These are phyloP conservation scores for Adineta ricciae DNA, from an alignment of 2,888 invertebrate genomes.

Conservation along the genomic window DNA sequence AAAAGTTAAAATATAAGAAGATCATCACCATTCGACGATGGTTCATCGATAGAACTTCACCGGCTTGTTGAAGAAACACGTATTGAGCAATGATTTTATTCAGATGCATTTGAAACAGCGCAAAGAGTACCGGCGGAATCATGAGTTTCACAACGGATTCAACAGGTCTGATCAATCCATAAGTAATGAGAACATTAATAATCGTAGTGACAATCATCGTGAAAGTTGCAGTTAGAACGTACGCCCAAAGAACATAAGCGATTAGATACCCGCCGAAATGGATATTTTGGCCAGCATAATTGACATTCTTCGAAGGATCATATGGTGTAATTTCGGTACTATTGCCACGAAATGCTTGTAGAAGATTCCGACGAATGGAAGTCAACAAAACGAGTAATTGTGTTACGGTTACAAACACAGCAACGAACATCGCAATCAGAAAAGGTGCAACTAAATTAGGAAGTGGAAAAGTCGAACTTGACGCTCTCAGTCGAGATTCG, in stretches of 20 bases:
- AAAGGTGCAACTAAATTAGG: background rate
- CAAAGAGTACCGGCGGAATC: background rate
- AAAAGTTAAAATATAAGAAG: background rate
- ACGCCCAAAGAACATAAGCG: background rate
- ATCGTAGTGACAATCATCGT: background rate
- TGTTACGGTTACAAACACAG: background rate
- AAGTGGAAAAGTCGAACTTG: background rate
- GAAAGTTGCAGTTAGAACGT: background rate
- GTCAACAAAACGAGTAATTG: background rate
- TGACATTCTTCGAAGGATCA: background rate
- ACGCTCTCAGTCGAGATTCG: no score
- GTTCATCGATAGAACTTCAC: background rate
- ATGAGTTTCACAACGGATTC: background rate
- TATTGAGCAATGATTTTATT: background rate
- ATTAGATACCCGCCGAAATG: background rate
- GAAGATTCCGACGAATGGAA: background rate
- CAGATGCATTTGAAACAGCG: background rate
- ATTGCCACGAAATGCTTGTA: background rate
- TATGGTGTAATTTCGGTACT: background rate
- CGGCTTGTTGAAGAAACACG: background rate
- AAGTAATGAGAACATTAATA: background rate
- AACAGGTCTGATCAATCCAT: background rate
- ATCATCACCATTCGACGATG: background rate
- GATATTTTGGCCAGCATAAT: background rate
- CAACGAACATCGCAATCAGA: background rate